phyloP scores from a whole-genome alignment of 2,888 invertebrate species.

The Cephus runcator region DNA sequence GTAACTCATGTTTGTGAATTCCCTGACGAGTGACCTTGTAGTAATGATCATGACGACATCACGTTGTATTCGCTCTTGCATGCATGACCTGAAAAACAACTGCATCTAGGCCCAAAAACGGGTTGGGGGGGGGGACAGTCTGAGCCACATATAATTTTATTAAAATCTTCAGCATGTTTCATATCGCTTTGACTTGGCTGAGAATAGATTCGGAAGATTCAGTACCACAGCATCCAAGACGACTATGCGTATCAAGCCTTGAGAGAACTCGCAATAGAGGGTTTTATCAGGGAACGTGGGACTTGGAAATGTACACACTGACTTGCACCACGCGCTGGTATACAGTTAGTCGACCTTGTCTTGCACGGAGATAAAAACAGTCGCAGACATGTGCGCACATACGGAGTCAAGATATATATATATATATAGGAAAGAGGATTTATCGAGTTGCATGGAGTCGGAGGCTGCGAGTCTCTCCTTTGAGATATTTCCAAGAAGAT shows the following conservation, averaged over 20 bases:
- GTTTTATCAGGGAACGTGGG: background rate
- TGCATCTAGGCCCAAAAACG: background rate
- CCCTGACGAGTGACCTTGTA: background rate
- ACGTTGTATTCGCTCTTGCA: background rate
- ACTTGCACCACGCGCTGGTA: slow-evolving; percentile 15
- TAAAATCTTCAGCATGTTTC: background rate
- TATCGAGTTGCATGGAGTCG: background rate
- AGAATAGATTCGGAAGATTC: background rate
- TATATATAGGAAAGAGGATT: background rate
- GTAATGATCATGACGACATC: background rate
- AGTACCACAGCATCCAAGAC: background rate
- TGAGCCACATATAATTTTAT: background rate
- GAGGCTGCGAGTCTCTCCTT: background rate
- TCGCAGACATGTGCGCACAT: background rate
- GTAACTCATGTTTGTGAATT: background rate
- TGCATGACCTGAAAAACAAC: background rate
- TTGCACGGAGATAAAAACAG: slow-evolving; percentile 39
- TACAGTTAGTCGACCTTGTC: slow-evolving; percentile 60
- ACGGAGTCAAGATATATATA: background rate
- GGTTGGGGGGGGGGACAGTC: background rate
- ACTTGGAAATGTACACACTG: background rate
- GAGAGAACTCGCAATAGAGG: background rate
- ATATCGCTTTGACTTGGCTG: background rate
- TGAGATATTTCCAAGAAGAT: background rate
- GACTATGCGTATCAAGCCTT: background rate